Evolutionary conservation across 2,113 vertebrate genomes (phyloP).

Genomic region (Desmodus rotundus): DNA sequence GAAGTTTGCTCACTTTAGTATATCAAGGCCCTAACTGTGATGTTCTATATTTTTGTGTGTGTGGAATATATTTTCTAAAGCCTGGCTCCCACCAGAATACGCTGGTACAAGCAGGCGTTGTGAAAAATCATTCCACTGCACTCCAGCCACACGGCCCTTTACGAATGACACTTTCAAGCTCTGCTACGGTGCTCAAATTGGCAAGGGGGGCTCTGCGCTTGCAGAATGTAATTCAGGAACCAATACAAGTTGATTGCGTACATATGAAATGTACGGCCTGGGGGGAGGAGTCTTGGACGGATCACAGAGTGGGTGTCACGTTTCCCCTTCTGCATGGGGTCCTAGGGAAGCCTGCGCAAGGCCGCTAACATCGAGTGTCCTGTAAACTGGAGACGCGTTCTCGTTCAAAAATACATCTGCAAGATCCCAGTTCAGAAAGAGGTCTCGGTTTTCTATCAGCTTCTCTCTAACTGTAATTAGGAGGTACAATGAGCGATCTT

Average conservation of each 20-base stretch:
- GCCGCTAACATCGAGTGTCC: slow-evolving; percentile 58
- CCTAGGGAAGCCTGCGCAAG: slow-evolving; percentile 59
- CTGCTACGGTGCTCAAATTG: slow-evolving; percentile 60
- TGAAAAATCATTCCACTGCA: not conserved
- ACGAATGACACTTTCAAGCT: slow-evolving; percentile 68
- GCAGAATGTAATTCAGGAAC: slow-evolving; percentile 68
- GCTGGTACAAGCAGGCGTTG: not conserved
- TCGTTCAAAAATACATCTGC: slow-evolving; percentile 45
- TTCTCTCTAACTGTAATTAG: slow-evolving; percentile 38
- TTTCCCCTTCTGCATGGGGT: slow-evolving; percentile 70
- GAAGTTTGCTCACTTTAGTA: not conserved
- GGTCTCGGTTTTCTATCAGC: not conserved
- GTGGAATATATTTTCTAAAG: not conserved
- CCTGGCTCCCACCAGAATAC: not conserved
- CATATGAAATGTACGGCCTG: slow-evolving; percentile 74
- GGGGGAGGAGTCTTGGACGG: slow-evolving; percentile 70
- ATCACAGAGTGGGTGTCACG: slow-evolving; percentile 73
- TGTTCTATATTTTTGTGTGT: not conserved
- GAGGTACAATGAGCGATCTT: slow-evolving; percentile 33
- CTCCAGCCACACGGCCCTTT: slow-evolving; percentile 54
- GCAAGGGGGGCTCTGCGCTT: slow-evolving; percentile 65
- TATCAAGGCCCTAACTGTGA: not conserved
- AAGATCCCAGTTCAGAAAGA: not conserved
- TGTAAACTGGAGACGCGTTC: slow-evolving; percentile 45
- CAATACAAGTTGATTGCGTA: slow-evolving; percentile 78